Evolutionary conservation across 2,888 invertebrate species (phyloP).

Genomic region (Sussaba pulchella): DNA sequence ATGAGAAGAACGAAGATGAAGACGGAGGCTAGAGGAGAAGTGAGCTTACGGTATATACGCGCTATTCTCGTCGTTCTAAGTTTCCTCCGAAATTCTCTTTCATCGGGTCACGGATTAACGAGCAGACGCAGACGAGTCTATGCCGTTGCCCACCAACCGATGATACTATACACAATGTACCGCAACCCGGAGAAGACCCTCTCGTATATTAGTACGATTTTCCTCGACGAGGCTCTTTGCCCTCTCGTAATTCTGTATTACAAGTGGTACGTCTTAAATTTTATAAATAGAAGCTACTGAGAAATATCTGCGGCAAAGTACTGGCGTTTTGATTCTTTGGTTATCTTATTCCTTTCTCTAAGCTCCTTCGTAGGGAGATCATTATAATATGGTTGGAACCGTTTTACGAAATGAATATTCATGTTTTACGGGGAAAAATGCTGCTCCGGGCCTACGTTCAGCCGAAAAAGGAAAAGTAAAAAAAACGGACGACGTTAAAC

Average conservation of each 20-base stretch:
- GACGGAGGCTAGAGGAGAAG: too few relatives aligned
- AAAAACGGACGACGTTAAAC: too few relatives aligned
- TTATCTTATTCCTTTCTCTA: not conserved
- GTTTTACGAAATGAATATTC: too few relatives aligned
- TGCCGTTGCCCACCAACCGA: conserved; percentile 2
- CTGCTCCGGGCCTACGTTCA: too few relatives aligned
- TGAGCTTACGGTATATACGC: too few relatives aligned
- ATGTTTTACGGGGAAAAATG: not conserved
- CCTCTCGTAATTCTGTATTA: conserved; percentile 11
- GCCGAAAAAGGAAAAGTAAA: too few relatives aligned
- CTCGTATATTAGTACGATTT: not conserved
- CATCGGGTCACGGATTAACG: conserved; percentile 62
- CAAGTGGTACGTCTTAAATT: conserved; percentile 68
- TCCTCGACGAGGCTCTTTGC: conserved; percentile 30
- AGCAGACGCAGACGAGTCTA: conserved; percentile 53
- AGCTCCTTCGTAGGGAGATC: too few relatives aligned
- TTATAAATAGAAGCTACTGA: conserved; percentile 77
- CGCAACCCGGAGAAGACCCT: not conserved
- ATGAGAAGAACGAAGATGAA: too few relatives aligned
- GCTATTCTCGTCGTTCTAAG: conserved; percentile 53
- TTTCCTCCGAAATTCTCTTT: conserved; percentile 48
- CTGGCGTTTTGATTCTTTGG: not conserved
- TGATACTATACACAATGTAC: conserved; percentile 21
- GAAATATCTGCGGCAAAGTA: conserved; percentile 57
- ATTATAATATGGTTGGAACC: too few relatives aligned